Base-by-base conservation (phyloP, 2,113 vertebrate genomes). In the Heterotilapia buettikoferi region DNA sequence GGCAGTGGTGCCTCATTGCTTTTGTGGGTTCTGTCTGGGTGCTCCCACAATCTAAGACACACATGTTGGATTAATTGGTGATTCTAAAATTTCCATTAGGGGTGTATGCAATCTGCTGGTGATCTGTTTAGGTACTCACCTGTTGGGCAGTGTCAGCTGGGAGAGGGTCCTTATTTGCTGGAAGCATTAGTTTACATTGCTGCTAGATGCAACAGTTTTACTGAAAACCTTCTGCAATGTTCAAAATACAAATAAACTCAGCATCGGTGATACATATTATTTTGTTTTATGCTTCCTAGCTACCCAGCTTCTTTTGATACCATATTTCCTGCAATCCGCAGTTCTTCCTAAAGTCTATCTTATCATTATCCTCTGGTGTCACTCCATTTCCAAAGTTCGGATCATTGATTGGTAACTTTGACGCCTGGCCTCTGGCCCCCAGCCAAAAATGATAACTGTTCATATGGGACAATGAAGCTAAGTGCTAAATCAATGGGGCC, bases 401-500 rank as follows among this genome's bases (percentile, higher is more conserved):
- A 10, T 82, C 92, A 96, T 96, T 94, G 96, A 96, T 96, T 24
- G 79, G 94, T 93, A 95, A 95, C 90, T 95, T 96, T 96, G 96
- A 96, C 82, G 91, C 92, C 94, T 92, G 76, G 56, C 84, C 92
- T 82, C 78, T 92, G 95, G 95, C 92, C 90, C 86, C 78, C 82
- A 50, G 91, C 95, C 95, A 95, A 91, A 95, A 92, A 96, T 93
- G 93, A 95, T 96, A 97, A 97, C 94, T 90, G 94, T 95, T 96
- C 96, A 96, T 94, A 79, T 89, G 96, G 96, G 96, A 96, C 94
- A 82, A 89, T 91, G 92, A 91, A 93, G 96, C 95, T 96, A 96
- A 97, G 96, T 96, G 96, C 96, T 95, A 95, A 96, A 97, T 97
- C 96, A 96, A 97, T 96, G 96, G 88, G 82, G 82, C 90, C 92